These are phyloP conservation scores for Ypsolopha scabrella DNA, from an alignment of 2,888 invertebrate species.

Conservation along the genomic window DNA sequence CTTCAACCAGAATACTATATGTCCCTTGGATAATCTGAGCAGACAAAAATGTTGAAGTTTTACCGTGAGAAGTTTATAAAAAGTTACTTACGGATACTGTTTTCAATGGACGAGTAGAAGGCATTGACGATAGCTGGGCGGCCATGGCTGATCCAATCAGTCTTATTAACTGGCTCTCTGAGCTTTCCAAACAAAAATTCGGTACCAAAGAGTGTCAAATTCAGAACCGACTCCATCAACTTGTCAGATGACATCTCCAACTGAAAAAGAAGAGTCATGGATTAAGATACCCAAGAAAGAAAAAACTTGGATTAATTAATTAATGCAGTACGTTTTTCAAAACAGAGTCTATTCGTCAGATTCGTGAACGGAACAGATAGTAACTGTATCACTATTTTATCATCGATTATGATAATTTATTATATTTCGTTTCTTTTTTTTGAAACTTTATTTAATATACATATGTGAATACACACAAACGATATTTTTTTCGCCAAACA, in stretches of 20 bases:
- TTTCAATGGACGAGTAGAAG: slow-evolving; percentile 87
- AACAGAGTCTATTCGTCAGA: too few relatives aligned
- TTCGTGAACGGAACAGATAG: too few relatives aligned
- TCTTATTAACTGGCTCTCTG: slow-evolving; percentile 84
- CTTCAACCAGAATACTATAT: too few relatives aligned
- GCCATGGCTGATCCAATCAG: slow-evolving; percentile 88
- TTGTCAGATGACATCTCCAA: slow-evolving; percentile 77
- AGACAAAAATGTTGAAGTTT: too few relatives aligned
- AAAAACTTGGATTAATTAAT: not conserved
- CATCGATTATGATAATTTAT: too few relatives aligned
- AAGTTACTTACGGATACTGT: slow-evolving; percentile 83
- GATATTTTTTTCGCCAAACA: too few relatives aligned
- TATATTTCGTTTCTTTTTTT: too few relatives aligned
- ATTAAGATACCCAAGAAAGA: not conserved
- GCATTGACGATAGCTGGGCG: slow-evolving; percentile 89
- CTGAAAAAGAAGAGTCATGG: slow-evolving; percentile 33
- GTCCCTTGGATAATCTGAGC: too few relatives aligned
- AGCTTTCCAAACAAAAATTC: slow-evolving; percentile 83
- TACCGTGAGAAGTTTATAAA: not conserved
- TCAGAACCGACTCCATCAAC: slow-evolving; percentile 82
- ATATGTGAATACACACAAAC: too few relatives aligned
- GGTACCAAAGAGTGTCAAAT: slow-evolving; percentile 83
- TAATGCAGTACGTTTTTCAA: too few relatives aligned
- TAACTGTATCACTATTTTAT: too few relatives aligned
- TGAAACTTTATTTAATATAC: too few relatives aligned